Conservation (phyloP, 2,797 vertebrate species). For the Pantherophis vulpinus region DNA sequence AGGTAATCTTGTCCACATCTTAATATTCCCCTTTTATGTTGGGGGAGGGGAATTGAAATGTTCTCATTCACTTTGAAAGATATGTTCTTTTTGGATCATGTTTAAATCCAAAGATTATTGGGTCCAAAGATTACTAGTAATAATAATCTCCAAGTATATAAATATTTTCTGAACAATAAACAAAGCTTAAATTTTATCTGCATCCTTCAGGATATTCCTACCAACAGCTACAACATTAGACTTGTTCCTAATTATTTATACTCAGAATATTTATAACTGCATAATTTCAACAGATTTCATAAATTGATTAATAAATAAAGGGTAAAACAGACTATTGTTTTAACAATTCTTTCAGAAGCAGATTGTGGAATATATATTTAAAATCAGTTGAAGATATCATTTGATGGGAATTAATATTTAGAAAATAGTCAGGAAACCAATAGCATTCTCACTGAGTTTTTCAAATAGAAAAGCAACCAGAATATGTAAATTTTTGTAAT, state of each 20-base stretch:
- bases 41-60: neutral
- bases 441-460: neutral
- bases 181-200: neutral
- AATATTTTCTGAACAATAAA: neutral
- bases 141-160: neutral
- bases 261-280: neutral
- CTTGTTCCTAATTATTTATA: neutral
- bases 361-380: neutral
- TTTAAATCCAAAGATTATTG: neutral
- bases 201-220: neutral
- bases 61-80: neutral
- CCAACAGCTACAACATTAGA: neutral
- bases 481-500: neutral
- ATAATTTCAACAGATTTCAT: neutral
- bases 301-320: neutral
- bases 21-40: neutral
- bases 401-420: neutral
- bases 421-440: neutral
- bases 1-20: neutral
- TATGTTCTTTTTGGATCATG: neutral
- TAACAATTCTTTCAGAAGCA: neutral
- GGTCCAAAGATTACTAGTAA: neutral
- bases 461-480: neutral
- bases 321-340: neutral
- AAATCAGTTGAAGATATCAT: neutral